Conservation (phyloP, 2,797 vertebrate species). For the Antennarius maculatus region DNA sequence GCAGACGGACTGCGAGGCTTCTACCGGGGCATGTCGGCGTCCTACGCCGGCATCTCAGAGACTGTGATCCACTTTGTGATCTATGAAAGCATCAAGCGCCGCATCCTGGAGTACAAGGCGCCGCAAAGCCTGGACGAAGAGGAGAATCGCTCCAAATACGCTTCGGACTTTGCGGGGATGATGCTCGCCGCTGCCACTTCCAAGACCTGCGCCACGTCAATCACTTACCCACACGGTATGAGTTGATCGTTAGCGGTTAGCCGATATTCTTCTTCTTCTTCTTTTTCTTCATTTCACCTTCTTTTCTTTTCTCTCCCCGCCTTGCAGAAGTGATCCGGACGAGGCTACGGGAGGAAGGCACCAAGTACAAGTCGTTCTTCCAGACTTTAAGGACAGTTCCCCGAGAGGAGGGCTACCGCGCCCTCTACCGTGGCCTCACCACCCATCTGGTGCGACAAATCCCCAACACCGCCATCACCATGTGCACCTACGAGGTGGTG, state of each 20-base stretch:
- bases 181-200: conserved; percentile 98
- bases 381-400: conserved; percentile 91
- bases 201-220: conserved; percentile 94
- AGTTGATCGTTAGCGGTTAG: neutral
- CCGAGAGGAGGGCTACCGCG: conserved; percentile 93
- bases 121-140: conserved; percentile 87
- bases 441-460: conserved; percentile 97
- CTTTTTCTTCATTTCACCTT: neutral
- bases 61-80: conserved; percentile 99
- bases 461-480: conserved; percentile 98
- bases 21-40: conserved; percentile 97
- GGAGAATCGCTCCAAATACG: conserved; percentile 88
- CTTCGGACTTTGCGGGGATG: conserved; percentile 94
- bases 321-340: conserved; percentile 95
- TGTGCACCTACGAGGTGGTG: conserved; percentile 97
- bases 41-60: conserved; percentile 98
- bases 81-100: conserved; percentile 98
- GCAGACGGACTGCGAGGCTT: conserved; percentile 93
- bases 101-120: conserved; percentile 88
- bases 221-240: conserved; percentile 97
- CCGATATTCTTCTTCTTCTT: neutral
- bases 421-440: conserved; percentile 94
- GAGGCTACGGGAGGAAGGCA: conserved; percentile 96
- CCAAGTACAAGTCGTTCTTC: conserved; percentile 95
- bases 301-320: neutral